Evolutionary conservation across 2,797 vertebrate species (phyloP).

Genomic region (Melanogrammus aeglefinus): DNA sequence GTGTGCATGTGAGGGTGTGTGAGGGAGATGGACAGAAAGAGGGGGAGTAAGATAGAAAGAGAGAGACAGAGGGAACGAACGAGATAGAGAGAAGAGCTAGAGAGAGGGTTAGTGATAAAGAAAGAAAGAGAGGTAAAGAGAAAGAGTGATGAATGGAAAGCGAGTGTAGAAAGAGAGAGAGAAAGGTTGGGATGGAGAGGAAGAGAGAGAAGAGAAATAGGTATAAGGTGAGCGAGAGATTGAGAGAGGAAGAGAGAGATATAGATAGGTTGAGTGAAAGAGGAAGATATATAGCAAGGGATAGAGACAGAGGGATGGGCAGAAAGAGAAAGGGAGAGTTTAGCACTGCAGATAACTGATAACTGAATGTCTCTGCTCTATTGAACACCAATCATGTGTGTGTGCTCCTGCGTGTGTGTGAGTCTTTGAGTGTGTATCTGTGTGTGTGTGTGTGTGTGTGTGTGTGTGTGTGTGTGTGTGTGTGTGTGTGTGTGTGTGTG

Average conservation of each 20-base stretch:
- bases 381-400: constrained; percentile 63
- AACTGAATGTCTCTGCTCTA: constrained; percentile 48
- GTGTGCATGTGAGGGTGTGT: too few relatives aligned
- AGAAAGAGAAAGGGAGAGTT: background rate
- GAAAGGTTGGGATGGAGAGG: too few relatives aligned
- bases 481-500: constrained; percentile 17
- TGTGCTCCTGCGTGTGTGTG: background rate
- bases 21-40: background rate
- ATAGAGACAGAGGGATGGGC: background rate
- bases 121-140: background rate
- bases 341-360: constrained; percentile 61
- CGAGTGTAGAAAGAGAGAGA: too few relatives aligned
- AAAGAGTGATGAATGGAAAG: too few relatives aligned
- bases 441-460: constrained; percentile 13
- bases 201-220: background rate
- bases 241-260: background rate
- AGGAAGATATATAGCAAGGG: background rate
- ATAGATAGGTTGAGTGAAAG: background rate
- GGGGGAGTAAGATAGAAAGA: too few relatives aligned
- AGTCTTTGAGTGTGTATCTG: too few relatives aligned
- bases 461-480: constrained; percentile 22
- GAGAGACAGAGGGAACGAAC: too few relatives aligned
- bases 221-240: background rate
- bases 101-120: background rate
- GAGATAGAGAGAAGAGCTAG: background rate